A percentile compares a stretch with the other conserved stretches of the same genome.
These are phyloP conservation scores for Nasonia giraulti DNA, from an alignment of 1,140 invertebrate species.

Conservation along the genomic window DNA sequence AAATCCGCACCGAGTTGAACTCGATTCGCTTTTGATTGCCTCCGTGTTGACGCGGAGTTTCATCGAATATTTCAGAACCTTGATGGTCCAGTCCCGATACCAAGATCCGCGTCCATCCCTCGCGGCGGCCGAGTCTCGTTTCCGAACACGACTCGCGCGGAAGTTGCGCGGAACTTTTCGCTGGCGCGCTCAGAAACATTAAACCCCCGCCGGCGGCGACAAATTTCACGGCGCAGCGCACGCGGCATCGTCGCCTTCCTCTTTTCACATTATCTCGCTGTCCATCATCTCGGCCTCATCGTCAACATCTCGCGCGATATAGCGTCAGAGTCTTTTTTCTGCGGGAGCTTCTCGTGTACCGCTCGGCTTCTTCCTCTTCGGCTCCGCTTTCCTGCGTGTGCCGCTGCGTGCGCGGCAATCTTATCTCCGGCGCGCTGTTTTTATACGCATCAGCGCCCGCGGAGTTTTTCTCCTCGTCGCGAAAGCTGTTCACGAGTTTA, in stretches of 20 bases:
- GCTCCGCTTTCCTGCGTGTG: constrained; percentile 33
- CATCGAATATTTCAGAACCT: too few species aligned
- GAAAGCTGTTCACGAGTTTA: too few species aligned
- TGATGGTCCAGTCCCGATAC: not conserved
- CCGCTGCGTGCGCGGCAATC: not conserved
- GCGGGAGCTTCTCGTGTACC: not conserved
- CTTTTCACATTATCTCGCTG: constrained; percentile 34
- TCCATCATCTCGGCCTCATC: constrained; percentile 30
- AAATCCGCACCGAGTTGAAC: not conserved
- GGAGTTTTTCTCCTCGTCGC: not conserved
- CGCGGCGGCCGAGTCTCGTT: constrained; percentile 32
- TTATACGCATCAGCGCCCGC: constrained; percentile 30
- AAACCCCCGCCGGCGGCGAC: constrained; percentile 49
- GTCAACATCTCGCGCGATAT: constrained; percentile 31
- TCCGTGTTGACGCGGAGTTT: too few species aligned
- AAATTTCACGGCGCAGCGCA: constrained; percentile 2
- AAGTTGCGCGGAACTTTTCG: constrained; percentile 49
- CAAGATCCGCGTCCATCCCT: constrained; percentile 9
- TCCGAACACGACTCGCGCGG: constrained; percentile 58
- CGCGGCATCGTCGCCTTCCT: not conserved
- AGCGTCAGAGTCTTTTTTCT: not conserved
- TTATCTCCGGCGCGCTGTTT: not conserved
- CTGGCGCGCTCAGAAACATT: constrained; percentile 58
- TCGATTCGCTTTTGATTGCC: too few species aligned
- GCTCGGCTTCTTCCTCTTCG: constrained; percentile 24